Evolutionary conservation across 2,888 invertebrate genomes (phyloP), one percentile per base, ranked within the genome.

Genomic region (Scaptomyza polygonia): DNA sequence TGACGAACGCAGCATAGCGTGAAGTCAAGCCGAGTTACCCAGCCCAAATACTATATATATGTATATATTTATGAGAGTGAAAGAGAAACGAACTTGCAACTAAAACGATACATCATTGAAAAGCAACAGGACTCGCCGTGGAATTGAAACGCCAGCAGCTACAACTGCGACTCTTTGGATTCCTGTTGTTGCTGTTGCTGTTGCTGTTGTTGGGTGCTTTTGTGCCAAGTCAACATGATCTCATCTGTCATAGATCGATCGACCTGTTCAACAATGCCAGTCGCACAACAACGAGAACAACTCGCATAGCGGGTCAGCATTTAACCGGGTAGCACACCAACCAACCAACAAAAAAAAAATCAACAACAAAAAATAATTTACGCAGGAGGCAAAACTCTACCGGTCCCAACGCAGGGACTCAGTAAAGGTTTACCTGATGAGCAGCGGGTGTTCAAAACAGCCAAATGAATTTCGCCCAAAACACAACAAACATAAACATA

Each of bases 211-310:
- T 39, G 70, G 79, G 51, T 83, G 63, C 73, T 72, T 74, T 81
- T 78, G 82, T 82, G 78, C 71, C 67, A 75, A 86, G 84, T 89
- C 89, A 90, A 86, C 89, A 86, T 88, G 89, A 89, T 90, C 88
- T 87, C 89, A 89, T 88, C 90, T 89, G 89, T 89, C 89, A 89
- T 90, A 89, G 90, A 89, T 90, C 90, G 90, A 90, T 90, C 90
- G 90, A 87, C 89, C 86, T 87, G 88, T 85, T 86, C 82, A 81
- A 83, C 87, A 88, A 73, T 72, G 83, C 58, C 58, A 62, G 44
- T 47, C 29, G 29, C 29, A 29, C 29, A 29, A 25, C 21, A 53
- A 42, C 57, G 62, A 12, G 45, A 53, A 48, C 66, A 59, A 69
- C 61, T 61, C 12, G 58, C 49, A 34, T 64, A 69, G 55, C 67